These are phyloP conservation scores for Lochmaea capreae DNA, from an alignment of 2,888 invertebrate species.

Conservation along the genomic window DNA sequence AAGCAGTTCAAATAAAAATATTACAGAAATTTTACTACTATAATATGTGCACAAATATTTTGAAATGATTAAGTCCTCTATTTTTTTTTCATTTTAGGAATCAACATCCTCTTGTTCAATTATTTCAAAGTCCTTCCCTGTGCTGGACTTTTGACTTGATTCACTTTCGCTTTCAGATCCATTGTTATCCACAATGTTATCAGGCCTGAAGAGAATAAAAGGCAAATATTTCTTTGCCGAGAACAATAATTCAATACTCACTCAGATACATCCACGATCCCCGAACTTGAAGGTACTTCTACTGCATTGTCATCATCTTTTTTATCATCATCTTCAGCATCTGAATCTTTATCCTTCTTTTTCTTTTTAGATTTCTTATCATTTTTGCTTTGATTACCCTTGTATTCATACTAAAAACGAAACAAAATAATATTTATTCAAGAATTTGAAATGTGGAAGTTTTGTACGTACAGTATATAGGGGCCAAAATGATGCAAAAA, in stretches of 20 bases:
- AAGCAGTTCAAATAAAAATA: constrained; percentile 2
- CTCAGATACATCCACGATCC: constrained; percentile 37
- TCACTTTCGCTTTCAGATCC: constrained; percentile 85
- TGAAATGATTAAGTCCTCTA: constrained; percentile 33
- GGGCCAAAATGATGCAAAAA: constrained; percentile 99
- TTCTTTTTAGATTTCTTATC: constrained; percentile 76
- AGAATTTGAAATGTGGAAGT: neutral
- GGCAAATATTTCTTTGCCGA: neutral
- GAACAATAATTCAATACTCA: constrained; percentile 25
- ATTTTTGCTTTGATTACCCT: constrained; percentile 72
- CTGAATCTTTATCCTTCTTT: constrained; percentile 84
- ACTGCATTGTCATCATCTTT: constrained; percentile 42
- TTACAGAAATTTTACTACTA: constrained; percentile 18
- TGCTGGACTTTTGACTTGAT: constrained; percentile 82
- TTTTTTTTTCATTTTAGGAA: constrained; percentile 27
- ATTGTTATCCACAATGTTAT: constrained; percentile 36
- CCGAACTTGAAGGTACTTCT: constrained; percentile 26
- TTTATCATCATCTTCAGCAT: constrained; percentile 70
- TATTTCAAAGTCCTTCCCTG: constrained; percentile 90
- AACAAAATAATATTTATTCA: constrained; percentile 5
- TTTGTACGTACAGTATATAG: constrained; percentile 62
- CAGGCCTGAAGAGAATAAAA: constrained; percentile 8
- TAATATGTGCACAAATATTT: constrained; percentile 34
- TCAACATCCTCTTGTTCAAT: constrained; percentile 75
- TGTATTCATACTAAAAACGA: constrained; percentile 81